Evolutionary conservation across 2,797 vertebrate species (phyloP).

Genomic region (Tauraco hartlaubi): DNA sequence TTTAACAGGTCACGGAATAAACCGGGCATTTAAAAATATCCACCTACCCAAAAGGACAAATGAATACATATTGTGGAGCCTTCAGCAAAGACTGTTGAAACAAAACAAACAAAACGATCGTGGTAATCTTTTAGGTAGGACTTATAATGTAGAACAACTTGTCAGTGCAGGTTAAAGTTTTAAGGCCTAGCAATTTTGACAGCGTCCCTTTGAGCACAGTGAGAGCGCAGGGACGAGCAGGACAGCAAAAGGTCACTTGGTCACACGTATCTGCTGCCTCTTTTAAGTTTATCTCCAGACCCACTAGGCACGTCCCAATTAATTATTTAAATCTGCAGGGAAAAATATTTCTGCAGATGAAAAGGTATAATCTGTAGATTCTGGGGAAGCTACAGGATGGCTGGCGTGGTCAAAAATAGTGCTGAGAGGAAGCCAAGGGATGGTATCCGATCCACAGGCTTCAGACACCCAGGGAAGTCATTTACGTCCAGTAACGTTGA

Average conservation of each 20-base stretch:
- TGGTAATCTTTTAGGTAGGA: constrained; percentile 61
- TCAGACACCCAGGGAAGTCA: not conserved
- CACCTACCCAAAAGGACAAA: constrained; percentile 56
- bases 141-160: constrained; percentile 66
- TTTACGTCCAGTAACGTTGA: not conserved
- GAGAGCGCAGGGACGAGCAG: constrained; percentile 55
- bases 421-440: not conserved
- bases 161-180: constrained; percentile 70
- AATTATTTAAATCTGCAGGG: constrained; percentile 66
- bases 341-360: not conserved
- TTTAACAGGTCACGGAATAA: constrained; percentile 44
- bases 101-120: constrained; percentile 61
- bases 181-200: constrained; percentile 71
- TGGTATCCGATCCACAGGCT: not conserved
- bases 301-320: constrained; percentile 55
- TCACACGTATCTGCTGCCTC: constrained; percentile 45
- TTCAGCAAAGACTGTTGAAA: constrained; percentile 58
- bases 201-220: constrained; percentile 66
- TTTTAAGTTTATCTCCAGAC: constrained; percentile 57
- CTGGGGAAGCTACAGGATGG: not conserved
- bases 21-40: constrained; percentile 61
- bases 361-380: not conserved
- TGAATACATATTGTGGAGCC: not conserved
- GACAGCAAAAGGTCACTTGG: constrained; percentile 70
- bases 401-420: not conserved